These are phyloP conservation scores for Rissa tridactyla DNA, from an alignment of 2,113 vertebrate species.

Conservation along the genomic window DNA sequence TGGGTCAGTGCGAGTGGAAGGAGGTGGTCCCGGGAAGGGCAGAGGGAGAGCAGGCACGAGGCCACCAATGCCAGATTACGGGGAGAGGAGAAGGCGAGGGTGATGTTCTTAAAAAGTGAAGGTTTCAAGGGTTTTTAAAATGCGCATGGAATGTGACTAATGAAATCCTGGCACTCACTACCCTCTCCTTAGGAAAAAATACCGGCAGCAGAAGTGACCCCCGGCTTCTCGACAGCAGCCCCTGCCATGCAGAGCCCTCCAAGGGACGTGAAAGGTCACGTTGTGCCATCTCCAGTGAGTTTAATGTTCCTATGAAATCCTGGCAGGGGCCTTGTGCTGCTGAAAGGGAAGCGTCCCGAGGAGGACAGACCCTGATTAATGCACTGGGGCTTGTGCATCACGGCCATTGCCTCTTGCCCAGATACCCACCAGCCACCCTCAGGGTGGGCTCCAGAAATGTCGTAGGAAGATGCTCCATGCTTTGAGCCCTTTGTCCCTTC, in stretches of 20 bases:
- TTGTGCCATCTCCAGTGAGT: background rate
- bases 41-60: background rate
- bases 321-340: background rate
- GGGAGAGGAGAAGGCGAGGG: background rate
- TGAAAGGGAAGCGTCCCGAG: background rate
- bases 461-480: background rate
- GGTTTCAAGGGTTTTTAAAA: background rate
- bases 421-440: background rate
- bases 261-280: accelerated
- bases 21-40: background rate
- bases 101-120: background rate
- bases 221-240: accelerated
- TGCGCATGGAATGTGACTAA: background rate
- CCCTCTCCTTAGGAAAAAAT: background rate
- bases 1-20: background rate
- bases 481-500: background rate
- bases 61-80: background rate
- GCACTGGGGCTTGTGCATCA: accelerated
- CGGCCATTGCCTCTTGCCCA: background rate
- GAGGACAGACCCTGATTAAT: background rate
- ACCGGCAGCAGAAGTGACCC: background rate
- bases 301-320: background rate
- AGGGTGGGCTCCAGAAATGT: background rate
- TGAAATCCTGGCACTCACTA: background rate
- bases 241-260: accelerated